Base-by-base conservation (phyloP, 2,113 vertebrate genomes). In the Aphyosemion australe region DNA sequence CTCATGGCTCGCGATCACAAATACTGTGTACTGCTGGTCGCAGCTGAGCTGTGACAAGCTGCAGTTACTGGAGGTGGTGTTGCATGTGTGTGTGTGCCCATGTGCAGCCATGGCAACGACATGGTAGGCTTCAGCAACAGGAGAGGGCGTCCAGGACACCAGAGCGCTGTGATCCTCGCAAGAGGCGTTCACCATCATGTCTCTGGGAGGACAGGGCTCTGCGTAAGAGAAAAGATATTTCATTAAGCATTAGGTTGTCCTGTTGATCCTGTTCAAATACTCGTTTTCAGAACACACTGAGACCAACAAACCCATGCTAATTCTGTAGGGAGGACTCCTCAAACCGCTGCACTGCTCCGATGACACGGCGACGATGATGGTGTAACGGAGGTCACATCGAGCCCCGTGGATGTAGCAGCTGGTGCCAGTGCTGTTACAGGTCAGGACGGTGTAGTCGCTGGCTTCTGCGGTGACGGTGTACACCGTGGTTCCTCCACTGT, bases 391-490 rank as follows among this genome's bases (percentile, higher is more conserved):
- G 37, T 70, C 92, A 53, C 92, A 93, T 2, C 18, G 76, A 0
- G 88, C 86, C 58, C n/a, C 82, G 0, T n/a, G 39, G 2, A 93
- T 78, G 57, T 79, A 79, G 79, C 92, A 93, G 59, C 81, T 85
- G 6, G 61, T 80, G 20, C 69, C 64, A 0, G 82, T 86, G 70
- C 46, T 53, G 34, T 79, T 89, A 70, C 92, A 93, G 20, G 59
- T 59, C 10, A 86, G 56, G 45, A 47, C 61, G 37, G 71, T 86
- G 1, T 18, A 39, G 65, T 90, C 81, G 0, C 73, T 76, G 26
- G 80, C 90, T 51, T 84, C 87, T n/a, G 90, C 92, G 26, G 78
- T 78, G 61, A 69, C 91, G 0, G 5, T 77, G 80, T 93, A 93
- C 46, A 72, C 19, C 0, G 76, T 61, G 49, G 54, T 45, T 48